A percentile compares a stretch with the other conserved stretches of the same genome.
These are phyloP conservation scores for Sitobion miscanthi DNA, from an alignment of 1,140 invertebrate genomes.

Conservation along the genomic window DNA sequence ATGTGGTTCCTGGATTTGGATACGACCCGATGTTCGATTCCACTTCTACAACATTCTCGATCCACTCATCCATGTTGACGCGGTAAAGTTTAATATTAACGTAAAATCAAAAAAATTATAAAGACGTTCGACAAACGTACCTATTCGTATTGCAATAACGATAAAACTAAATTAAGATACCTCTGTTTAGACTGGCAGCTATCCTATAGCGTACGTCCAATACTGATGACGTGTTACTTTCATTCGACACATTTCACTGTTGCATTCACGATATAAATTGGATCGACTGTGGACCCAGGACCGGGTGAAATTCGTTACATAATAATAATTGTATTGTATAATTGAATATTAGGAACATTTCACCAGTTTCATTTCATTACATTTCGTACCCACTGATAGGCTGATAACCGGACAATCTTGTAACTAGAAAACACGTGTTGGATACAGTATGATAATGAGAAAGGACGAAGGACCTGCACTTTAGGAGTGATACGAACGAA, in stretches of 20 bases:
- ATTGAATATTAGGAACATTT: not conserved
- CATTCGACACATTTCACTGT: not conserved
- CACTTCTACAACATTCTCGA: not conserved
- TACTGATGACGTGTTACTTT: slow-evolving; percentile 1
- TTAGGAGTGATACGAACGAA: too few species aligned
- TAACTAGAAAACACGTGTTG: not conserved
- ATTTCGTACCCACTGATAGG: too few species aligned
- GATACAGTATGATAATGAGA: too few species aligned
- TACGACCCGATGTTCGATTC: slow-evolving; percentile 58
- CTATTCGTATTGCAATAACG: not conserved
- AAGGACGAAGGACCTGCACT: too few species aligned
- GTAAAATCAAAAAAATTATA: not conserved
- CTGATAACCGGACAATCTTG: not conserved
- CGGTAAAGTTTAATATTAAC: not conserved
- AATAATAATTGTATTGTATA: not conserved
- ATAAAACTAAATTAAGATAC: not conserved
- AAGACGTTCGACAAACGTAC: not conserved
- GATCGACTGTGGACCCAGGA: not conserved
- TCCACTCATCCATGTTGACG: not conserved
- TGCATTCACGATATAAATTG: not conserved
- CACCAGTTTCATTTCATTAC: not conserved
- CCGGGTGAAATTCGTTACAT: not conserved
- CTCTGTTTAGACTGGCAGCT: not conserved
- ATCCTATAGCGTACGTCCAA: not conserved
- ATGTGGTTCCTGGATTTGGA: slow-evolving; percentile 61